Base-by-base conservation (phyloP, 2,888 invertebrate genomes). In the Aquatica leii region DNA sequence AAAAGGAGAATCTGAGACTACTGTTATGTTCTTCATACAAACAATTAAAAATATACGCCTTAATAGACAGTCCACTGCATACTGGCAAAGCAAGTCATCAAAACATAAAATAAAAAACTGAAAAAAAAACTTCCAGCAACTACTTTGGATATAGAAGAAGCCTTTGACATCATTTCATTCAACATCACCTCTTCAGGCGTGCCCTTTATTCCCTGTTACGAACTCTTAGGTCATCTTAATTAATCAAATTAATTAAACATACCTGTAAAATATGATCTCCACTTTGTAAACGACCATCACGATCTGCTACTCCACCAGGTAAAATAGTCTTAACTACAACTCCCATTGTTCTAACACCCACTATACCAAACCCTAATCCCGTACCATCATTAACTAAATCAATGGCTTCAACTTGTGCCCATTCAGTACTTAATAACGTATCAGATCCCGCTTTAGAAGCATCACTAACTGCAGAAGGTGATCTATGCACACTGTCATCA, bases 241-340 rank as follows among this genome's bases (percentile, higher is more conserved):
- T n/a, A n/a, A n/a, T n/a, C n/a, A n/a, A n/a, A n/a, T n/a, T 31
- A 31, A 31, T 31, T 31, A 31, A 49, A 80, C 86, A 84, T 75
- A 97, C 95, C 85, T 98, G 98, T 67, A 99, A 84, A 76, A 99
- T 97, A 82, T 98, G 98, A 83, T 99, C 99, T 4, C 98, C 98
- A 77, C 97, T 97, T 77, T 94, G 94, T 52, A 99, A 86, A 52
- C 97, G 88, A n/a, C 95, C 95, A 84, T 99, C 98, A 73, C 95
- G 88, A 82, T 98, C 98, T 6, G 99, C 98, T 1, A 98, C 97
- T 56, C 98, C 98, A 4, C 97, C 98, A 0, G 97, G 96, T 63
- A 98, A 84, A 72, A 99, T 98, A 12, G 98, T 98, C 82, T 99
- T 99, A 11, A 99, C 98, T 68, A 99, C 98, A n/a, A 99, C 98